Base-by-base conservation (phyloP, 2,113 vertebrate species). In the Cranoglanis bouderius region DNA sequence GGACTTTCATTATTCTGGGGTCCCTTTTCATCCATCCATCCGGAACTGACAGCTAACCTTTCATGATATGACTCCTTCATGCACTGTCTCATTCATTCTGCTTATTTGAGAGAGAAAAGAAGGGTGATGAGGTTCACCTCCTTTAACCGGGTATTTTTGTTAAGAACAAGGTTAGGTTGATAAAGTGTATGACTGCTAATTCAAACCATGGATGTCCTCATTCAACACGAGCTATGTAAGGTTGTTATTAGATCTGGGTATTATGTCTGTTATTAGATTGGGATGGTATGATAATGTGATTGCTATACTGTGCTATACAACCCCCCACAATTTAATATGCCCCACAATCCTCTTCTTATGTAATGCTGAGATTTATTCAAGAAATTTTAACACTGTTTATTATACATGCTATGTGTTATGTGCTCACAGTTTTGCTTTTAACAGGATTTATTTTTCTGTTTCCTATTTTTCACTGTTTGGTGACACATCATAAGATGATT, bases 41-140 rank as follows among this genome's bases (percentile, higher is more conserved):
- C 29, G 24, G 53, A 88, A 91, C 77, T 89, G 88, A 91, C 90
- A 91, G 90, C 67, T 89, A 88, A 91, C 88, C 90, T 91, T 91
- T 91, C 18, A 59, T 86, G 86, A 91, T 88, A 72, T 70, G 78
- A 78, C 43, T 91, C 46, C 21, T 87, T 87, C 84, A 86, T 24
- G 78, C 65, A 85, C 74, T 21, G 90, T 84, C 81, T 91, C 63
- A 91, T 89, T 89, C 55, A 86, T 89, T 91, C 85, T 85, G 61
- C 72, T 85, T 55, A 89, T 89, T 87, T 89, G 32, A 38, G 61
- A 67, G 26, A 63, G 26, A 80, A 82, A 84, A n/a, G 46, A 84
- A 87, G 78, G 84, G 87, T 67, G 70, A 78, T 13, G 29, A 86
- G 87, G 72, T 87, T 82, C 72, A 87, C 43, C 55, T 84, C 74